Percentiles rank a stretch among this genome's conserved stretches.
phyloP scores from a whole-genome alignment of 1,140 invertebrate species.

The Brachionus koreanus region DNA sequence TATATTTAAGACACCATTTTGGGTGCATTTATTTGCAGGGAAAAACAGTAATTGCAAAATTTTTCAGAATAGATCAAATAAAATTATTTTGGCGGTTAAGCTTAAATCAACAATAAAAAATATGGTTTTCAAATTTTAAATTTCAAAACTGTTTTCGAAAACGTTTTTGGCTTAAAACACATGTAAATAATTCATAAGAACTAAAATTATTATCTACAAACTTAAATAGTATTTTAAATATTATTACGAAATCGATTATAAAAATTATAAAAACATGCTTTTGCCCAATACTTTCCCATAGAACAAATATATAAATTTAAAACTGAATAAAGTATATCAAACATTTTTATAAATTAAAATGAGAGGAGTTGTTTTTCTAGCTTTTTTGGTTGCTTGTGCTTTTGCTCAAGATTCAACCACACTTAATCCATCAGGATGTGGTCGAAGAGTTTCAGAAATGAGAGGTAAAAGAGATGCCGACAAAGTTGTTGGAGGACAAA shows the following conservation, averaged over 20 bases:
- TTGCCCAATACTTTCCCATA: neutral
- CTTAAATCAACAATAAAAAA: too few relatives aligned
- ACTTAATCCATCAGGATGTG: constrained; percentile 41
- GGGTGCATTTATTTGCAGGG: too few relatives aligned
- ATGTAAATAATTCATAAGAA: neutral
- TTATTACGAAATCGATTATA: neutral
- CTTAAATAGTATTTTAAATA: neutral
- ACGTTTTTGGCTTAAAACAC: neutral
- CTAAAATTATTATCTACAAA: neutral
- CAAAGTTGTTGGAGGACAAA: constrained; percentile 23
- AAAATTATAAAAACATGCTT: constrained; percentile 1
- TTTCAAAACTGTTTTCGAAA: neutral
- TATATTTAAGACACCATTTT: too few relatives aligned
- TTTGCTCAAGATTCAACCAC: constrained; percentile 11
- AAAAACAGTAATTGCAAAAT: too few relatives aligned
- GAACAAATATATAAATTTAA: neutral
- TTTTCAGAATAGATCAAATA: neutral
- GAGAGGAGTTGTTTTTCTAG: constrained; percentile 4
- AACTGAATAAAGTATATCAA: neutral
- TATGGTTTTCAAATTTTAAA: neutral
- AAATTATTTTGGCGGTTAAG: too few relatives aligned
- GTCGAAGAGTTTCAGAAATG: constrained; percentile 11
- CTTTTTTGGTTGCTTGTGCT: constrained; percentile 7
- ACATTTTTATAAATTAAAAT: constrained; percentile 4
- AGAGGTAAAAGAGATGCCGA: constrained; percentile 48